Evolutionary conservation across 2,888 invertebrate species (phyloP), one percentile per base, ranked within the genome.

Genomic region (Clunio marinus): DNA sequence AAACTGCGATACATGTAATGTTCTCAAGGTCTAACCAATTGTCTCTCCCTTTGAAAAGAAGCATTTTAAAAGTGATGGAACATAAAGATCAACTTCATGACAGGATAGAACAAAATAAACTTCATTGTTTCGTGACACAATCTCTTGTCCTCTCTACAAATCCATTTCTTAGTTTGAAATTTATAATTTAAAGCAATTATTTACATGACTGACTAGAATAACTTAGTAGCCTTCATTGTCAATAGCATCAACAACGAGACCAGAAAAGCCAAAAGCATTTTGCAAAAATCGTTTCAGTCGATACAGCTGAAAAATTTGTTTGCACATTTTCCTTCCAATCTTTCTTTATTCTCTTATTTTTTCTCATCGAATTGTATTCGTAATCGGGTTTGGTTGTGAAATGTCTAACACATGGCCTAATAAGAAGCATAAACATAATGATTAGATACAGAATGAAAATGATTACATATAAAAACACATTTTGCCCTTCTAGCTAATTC

Each of bases 161-260:
- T n/a, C n/a, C n/a, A n/a, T n/a, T n/a, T n/a, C n/a, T n/a, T n/a
- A n/a, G n/a, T 27, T 57, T 57, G 15, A 3, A 22, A n/a, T 45
- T 62, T 62, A 51, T 66, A 66, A 51, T 51, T 66, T 27, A 66
- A 28, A 10, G 25, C 51, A 66, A 66, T 66, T 66, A 66, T 63
- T 25, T 46, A 63, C 65, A 66, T 13, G 55, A 66, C 51, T 66
- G 65, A 66, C 65, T 66, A 32, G 55, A 66, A 66, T 66, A 45
- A 51, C 51, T 66, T 28, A 66, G 65, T 51, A 66, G 65, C 65
- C 51, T 24, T 57, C n/a, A n/a, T 13, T 27, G 22, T 51, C 17
- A 2, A 51, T n/a, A 2, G 41, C 41, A 2, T 10, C 41, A n/a
- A 51, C 5, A 22, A 22, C 45, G 45, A 13, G n/a, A n/a, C n/a